A percentile compares a stretch with the other conserved stretches of the same genome.
Evolutionary conservation across 2,888 invertebrate species (phyloP).

Genomic region (Ethmia dodecea): DNA sequence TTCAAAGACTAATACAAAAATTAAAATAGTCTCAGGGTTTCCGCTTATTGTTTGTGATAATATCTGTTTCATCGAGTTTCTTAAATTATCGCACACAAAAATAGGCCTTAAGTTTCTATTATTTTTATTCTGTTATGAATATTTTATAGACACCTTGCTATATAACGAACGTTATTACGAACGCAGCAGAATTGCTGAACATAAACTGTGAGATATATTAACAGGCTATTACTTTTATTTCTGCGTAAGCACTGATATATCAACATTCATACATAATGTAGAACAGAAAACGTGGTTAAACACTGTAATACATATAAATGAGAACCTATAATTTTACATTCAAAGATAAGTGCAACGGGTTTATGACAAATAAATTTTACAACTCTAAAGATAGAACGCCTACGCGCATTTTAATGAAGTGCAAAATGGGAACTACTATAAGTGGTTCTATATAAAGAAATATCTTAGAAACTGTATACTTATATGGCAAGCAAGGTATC

Average conservation of each 20-base stretch:
- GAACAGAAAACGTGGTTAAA: neutral
- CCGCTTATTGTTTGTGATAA: slow-evolving; percentile 29
- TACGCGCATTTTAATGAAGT: too few species aligned
- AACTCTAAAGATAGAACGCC: too few species aligned
- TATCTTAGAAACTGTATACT: too few species aligned
- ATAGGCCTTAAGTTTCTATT: slow-evolving; percentile 28
- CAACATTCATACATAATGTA: neutral
- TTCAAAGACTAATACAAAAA: slow-evolving; percentile 69
- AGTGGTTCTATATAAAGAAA: too few species aligned
- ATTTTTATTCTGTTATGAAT: slow-evolving; percentile 9
- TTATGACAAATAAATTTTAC: too few species aligned
- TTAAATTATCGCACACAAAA: slow-evolving; percentile 33
- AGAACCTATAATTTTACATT: too few species aligned
- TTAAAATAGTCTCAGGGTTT: slow-evolving; percentile 42
- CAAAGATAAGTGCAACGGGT: too few species aligned
- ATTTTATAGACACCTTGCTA: slow-evolving; percentile 28
- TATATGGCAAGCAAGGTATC: too few species aligned
- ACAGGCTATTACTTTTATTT: neutral
- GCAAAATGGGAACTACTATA: too few species aligned
- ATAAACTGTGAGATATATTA: neutral
- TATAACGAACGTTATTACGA: too few species aligned
- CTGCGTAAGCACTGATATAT: neutral
- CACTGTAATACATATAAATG: too few species aligned
- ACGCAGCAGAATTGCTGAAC: neutral
- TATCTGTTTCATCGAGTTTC: slow-evolving; percentile 15